Evolutionary conservation across 2,888 invertebrate species (phyloP).

Genomic region (Timandra comae): DNA sequence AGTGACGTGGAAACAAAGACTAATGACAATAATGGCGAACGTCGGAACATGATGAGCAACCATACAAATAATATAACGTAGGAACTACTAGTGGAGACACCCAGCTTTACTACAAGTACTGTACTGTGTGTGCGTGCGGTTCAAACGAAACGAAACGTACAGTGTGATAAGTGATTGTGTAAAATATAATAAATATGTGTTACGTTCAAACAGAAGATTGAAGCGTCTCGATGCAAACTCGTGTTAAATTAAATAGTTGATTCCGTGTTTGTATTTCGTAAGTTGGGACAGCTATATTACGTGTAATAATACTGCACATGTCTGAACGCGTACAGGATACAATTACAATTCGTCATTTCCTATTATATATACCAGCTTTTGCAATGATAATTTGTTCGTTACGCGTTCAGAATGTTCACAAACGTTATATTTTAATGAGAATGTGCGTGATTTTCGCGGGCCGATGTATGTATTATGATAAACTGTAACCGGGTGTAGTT

Average conservation of each 20-base stretch:
- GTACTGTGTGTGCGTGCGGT: constrained; percentile 17
- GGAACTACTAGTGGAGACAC: constrained; percentile 5
- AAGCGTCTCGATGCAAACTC: constrained; percentile 28
- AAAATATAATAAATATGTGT: constrained; percentile 17
- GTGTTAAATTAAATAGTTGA: constrained; percentile 54
- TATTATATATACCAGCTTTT: constrained; percentile 47
- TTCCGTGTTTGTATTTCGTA: constrained; percentile 67
- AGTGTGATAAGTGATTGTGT: constrained; percentile 24
- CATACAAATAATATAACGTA: constrained; percentile 8
- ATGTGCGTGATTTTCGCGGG: constrained; percentile 43
- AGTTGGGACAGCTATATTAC: constrained; percentile 60
- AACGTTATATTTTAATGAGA: constrained; percentile 15
- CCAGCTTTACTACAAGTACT: constrained; percentile 5
- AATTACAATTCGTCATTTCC: constrained; percentile 1
- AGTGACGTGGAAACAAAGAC: constrained; percentile 3
- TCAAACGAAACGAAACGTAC: constrained; percentile 17
- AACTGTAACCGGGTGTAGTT: constrained; percentile 18
- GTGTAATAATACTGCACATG: constrained; percentile 12
- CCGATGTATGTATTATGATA: constrained; percentile 32
- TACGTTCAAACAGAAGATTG: constrained; percentile 18
- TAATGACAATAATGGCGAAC: background rate
- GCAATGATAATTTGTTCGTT: constrained; percentile 13
- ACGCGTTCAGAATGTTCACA: constrained; percentile 29
- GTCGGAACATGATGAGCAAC: constrained; percentile 1
- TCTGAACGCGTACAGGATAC: constrained; percentile 21